Evolutionary conservation across 2,888 invertebrate species (phyloP), one percentile per base, ranked within the genome.

Genomic region (Drosophila incognita): DNA sequence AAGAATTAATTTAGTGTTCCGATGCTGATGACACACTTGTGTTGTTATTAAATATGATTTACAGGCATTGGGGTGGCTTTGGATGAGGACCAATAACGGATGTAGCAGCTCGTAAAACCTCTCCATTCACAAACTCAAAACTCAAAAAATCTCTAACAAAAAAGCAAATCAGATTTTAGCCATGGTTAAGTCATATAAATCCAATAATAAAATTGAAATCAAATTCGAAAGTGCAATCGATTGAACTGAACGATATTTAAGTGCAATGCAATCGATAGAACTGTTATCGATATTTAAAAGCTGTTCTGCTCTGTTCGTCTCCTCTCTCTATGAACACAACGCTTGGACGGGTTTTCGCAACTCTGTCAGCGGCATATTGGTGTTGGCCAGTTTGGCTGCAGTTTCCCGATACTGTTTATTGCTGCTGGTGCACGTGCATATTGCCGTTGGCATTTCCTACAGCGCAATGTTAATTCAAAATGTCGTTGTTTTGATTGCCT

Each of bases 381-480:
- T 1, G 18, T 38, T 27, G 1, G 13, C 38, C 11, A 11, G 54
- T 7, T 36, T 36, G 4, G 18, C 7, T 29, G 6, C 10, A 46
- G 15, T 35, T 46, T 15, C 10, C 18, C 35, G 11, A 42, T 8
- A 11, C n/a, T 29, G 27, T 52, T 18, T 6, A 48, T 38, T 33
- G 36, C 15, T 40, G 15, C 21, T 36, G 31, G 1, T 52, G 24
- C 18, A 40, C 48, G 36, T 54, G 24, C 62, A 31, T 48, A 62
- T 49, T 49, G 49, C 27, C 29, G 29, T n/a, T 33, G 10, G 10
- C 8, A 33, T 58, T 29, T 18, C 13, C 2, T 29, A 4, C 31
- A 38, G 24, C 11, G 48, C 11, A 11, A 40, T 56, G 59, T 69
- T 64, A 62, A 79, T 79, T 63, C 4, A 66, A 63, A 74, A 66